Evolutionary conservation across 2,113 vertebrate genomes (phyloP).

Genomic region (Salminus brasiliensis): DNA sequence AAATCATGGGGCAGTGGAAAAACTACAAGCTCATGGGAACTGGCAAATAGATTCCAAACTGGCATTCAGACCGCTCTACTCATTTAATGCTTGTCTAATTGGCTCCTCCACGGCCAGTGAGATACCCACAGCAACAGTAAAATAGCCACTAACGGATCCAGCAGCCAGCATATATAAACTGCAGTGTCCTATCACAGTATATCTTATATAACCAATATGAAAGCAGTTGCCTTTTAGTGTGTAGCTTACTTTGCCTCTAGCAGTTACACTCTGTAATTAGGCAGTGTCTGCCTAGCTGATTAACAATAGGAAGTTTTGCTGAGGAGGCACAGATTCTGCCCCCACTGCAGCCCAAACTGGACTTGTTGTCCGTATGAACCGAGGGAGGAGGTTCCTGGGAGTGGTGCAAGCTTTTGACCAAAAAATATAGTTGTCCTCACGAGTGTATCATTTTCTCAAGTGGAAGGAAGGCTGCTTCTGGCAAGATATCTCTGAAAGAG

Average conservation of each 20-base stretch:
- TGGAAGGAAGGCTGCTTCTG: conserved; percentile 27
- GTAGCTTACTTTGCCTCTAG: neutral
- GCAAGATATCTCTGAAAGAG: conserved; percentile 31
- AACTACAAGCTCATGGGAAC: neutral
- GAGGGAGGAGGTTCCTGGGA: conserved; percentile 47
- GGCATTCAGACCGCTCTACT: neutral
- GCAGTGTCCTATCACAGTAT: neutral
- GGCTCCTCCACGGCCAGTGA: neutral
- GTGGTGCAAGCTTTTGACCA: conserved; percentile 15
- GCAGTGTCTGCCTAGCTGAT: conserved; percentile 27
- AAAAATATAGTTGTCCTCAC: conserved; percentile 21
- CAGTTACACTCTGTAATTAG: conserved; percentile 19
- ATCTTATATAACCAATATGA: neutral
- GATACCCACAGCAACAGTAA: neutral
- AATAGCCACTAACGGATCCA: neutral
- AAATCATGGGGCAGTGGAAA: neutral
- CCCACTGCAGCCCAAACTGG: neutral
- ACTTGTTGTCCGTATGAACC: neutral
- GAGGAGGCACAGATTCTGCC: conserved; percentile 27
- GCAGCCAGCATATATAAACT: neutral
- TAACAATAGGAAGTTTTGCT: conserved; percentile 32
- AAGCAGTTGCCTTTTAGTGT: neutral
- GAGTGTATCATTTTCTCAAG: conserved; percentile 40
- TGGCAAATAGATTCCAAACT: neutral
- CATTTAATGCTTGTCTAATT: conserved; percentile 5